Base-by-base conservation (phyloP, 2,797 vertebrate genomes). In the Clamator glandarius region DNA sequence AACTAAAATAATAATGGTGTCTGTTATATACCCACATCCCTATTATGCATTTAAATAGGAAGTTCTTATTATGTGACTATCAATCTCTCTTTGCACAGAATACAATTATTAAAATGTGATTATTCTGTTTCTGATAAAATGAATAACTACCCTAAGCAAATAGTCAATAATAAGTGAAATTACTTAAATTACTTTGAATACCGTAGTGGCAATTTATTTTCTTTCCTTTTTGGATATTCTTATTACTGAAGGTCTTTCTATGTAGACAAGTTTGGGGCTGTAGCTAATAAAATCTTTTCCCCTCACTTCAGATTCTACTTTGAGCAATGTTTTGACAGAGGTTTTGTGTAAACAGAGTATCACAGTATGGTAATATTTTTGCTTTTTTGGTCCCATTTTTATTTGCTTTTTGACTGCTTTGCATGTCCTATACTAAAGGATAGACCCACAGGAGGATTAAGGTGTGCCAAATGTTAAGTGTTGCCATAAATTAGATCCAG, bases 61-160 rank as follows among this genome's bases (percentile, higher is more conserved):
- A 89, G 66, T 86, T 48, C 36, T 77, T 44, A 67, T 7, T 75
- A 14, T 64, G 15, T 64, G 35, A 20, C n/a, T 80, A 55, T 75
- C 46, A 31, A 50, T 74, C 2, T 33, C 26, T 83, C 57, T 95
- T 85, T 80, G 67, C 44, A 77, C 12, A 62, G 54, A 94, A 89
- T 78, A 68, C 20, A 92, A 31, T 90, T 91, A 92, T 85, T 90
- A 91, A 93, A 89, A 75, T 61, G 59, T 78, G 17, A 19, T 81
- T 91, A 55, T 72, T 95, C 62, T 83, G 6, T 80, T 93, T 91
- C 86, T 68, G 72, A 89, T 89, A 73, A 85, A 76, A 92, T 3
- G 1, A 93, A 59, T 89, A 62, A 78, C 80, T 88, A 89, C 55
- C 31, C 58, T 44, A 59, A 93, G 39, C 51, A 92, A 91, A 84